Evolutionary conservation across 1,140 invertebrate species (phyloP), one percentile per base, ranked within the genome.

Genomic region (Polypedilum vanderplanki): DNA sequence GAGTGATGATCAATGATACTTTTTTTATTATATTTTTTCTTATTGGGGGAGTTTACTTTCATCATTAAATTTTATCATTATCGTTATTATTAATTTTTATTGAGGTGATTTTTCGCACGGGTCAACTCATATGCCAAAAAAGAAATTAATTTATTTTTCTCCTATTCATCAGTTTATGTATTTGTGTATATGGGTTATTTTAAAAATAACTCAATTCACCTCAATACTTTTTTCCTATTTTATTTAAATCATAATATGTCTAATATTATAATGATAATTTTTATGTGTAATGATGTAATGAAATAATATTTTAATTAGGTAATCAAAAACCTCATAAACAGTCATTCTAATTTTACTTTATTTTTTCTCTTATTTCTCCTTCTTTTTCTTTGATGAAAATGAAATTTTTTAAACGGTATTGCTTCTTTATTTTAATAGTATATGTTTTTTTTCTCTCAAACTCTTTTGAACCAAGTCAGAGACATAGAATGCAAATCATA

Each of bases 351-450:
- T 57, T 57, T 57, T n/a, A 12, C 15, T 57, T 33, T 33, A 33
- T 33, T 57, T 57, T 57, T 15, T 57, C 46, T n/a, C 15, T 12
- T n/a, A 57, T 57, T 17, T 70, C 18, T 70, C n/a, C 18, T 67
- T n/a, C n/a, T 67, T 67, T 67, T 67, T 20, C 9, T 70, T 22
- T 20, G 20, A 70, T 70, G 65, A 70, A 70, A 70, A 70, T 70
- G 65, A 70, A 20, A 20, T 70, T 10, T 70, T 70, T 70, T 70
- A 18, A 18, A 70, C 65, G 65, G 17, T 70, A 70, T 70, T 70
- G 65, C 65, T 70, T 70, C n/a, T 70, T 70, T 18, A 70, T 70
- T n/a, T 70, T 70, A 70, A 70, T 70, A 70, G 17, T 70, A 70
- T 70, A 33, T 33, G 24, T 33, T 33, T 33, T 33, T 70, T 70